Conservation (phyloP, 2,888 invertebrate species). For the Oasisia sp. region DNA sequence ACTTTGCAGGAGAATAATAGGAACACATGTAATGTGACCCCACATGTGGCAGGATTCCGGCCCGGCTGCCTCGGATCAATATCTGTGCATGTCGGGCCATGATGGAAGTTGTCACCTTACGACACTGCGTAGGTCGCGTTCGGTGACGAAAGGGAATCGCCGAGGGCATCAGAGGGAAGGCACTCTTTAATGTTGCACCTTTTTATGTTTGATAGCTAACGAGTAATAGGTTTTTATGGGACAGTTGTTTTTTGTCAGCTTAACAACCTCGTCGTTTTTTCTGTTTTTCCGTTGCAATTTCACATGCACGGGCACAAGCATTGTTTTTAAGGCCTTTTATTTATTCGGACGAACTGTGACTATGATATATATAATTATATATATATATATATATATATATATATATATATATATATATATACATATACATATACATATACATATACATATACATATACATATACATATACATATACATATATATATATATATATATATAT, state of each 20-base stretch:
- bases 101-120: background rate
- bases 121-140: background rate
- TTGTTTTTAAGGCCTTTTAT: background rate
- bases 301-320: background rate
- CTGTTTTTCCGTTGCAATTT: background rate
- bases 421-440: background rate
- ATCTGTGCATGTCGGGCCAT: background rate
- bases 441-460: background rate
- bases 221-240: background rate
- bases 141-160: background rate
- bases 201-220: background rate
- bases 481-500: background rate
- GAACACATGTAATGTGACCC: background rate
- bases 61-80: background rate
- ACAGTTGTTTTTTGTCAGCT: background rate
- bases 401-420: background rate
- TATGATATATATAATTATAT: background rate
- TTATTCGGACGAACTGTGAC: background rate
- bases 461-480: background rate
- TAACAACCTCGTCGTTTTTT: background rate
- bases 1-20: background rate
- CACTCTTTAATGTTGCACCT: background rate
- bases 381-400: background rate
- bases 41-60: background rate
- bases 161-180: background rate